Evolutionary conservation across 2,797 vertebrate genomes (phyloP).

Genomic region (Eospalax fontanierii): DNA sequence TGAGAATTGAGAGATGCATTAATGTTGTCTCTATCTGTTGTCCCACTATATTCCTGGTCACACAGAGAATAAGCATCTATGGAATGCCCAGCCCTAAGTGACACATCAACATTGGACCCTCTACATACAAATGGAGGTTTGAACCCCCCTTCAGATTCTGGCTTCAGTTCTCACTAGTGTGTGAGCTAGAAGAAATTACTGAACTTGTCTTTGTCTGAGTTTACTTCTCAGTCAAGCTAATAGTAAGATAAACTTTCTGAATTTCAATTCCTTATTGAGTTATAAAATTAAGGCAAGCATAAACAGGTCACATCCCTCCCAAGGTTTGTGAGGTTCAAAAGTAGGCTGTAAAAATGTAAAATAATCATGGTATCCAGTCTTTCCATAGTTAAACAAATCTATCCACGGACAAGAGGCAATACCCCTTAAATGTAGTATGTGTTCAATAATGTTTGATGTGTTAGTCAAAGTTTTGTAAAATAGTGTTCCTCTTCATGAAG

Average conservation of each 20-base stretch:
- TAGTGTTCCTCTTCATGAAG: neutral
- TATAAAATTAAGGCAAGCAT: neutral
- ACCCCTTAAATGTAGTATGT: neutral
- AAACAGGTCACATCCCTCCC: neutral
- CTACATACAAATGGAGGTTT: neutral
- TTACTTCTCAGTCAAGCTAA: neutral
- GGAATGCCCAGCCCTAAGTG: no score
- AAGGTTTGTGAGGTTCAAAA: neutral
- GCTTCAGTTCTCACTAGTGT: neutral
- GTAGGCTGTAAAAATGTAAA: conserved; percentile 2
- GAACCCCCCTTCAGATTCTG: neutral
- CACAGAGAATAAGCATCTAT: no score
- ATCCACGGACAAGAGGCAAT: neutral
- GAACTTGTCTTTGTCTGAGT: neutral
- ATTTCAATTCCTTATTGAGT: neutral
- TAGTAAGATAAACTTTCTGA: neutral
- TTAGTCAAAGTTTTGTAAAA: conserved; percentile 13
- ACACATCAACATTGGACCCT: no score
- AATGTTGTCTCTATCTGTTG: no score
- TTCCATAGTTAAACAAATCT: conserved; percentile 9
- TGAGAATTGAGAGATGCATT: no score
- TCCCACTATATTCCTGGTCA: no score
- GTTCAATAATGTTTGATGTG: neutral
- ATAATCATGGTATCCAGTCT: neutral
- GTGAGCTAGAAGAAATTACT: neutral